Conservation (phyloP, 2,888 invertebrate species). For the Hypena proboscidalis region DNA sequence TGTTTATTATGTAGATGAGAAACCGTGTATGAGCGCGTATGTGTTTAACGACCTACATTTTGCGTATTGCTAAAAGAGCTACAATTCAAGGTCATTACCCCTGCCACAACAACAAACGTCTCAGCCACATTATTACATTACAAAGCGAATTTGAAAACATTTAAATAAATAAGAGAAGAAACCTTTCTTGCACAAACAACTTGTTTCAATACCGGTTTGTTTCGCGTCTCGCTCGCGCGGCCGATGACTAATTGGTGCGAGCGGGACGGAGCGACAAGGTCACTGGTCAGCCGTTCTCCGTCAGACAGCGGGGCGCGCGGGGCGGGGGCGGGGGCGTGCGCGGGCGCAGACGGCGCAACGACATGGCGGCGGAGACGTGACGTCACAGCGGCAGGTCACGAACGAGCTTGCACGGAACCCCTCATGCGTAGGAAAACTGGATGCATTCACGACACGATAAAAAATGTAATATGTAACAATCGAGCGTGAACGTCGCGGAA, state of each 20-base stretch:
- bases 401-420: constrained; percentile 65
- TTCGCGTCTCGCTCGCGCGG: constrained; percentile 54
- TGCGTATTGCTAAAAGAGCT: constrained; percentile 59
- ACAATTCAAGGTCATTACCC: constrained; percentile 75
- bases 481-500: constrained; percentile 56
- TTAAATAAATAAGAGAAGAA: constrained; percentile 78
- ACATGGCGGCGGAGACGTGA: constrained; percentile 73
- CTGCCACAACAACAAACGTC: constrained; percentile 64
- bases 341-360: constrained; percentile 77
- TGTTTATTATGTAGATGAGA: constrained; percentile 36
- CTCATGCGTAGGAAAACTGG: constrained; percentile 78
- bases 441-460: constrained; percentile 63
- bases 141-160: constrained; percentile 78
- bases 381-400: constrained; percentile 71
- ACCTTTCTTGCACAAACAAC: constrained; percentile 78
- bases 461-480: constrained; percentile 59
- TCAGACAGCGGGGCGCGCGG: constrained; percentile 74
- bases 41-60: constrained; percentile 53
- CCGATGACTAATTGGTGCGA: constrained; percentile 52
- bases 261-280: constrained; percentile 76
- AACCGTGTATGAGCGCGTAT: constrained; percentile 17
- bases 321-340: constrained; percentile 66
- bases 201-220: constrained; percentile 68
- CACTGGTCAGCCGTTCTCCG: constrained; percentile 81
- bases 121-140: constrained; percentile 66